Conservation (phyloP, 2,797 vertebrate genomes). For the Halcyon leucocephala region DNA sequence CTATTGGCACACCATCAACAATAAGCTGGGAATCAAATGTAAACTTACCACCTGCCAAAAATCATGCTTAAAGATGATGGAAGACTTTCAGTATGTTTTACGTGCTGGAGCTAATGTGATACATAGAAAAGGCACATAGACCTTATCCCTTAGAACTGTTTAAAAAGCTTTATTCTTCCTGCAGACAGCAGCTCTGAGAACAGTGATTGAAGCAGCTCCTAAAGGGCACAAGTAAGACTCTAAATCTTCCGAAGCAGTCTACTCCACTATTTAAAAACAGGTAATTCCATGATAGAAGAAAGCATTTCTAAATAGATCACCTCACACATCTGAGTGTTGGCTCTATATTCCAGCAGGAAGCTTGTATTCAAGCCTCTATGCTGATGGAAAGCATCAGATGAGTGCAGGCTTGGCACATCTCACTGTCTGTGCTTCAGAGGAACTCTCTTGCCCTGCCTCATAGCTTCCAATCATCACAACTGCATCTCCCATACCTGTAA, state of each 20-base stretch:
- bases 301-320: background rate
- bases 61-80: background rate
- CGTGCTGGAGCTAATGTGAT: background rate
- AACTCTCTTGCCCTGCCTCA: background rate
- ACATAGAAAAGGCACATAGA: background rate
- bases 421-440: background rate
- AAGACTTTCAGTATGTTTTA: background rate
- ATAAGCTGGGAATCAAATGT: background rate
- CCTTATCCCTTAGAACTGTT: background rate
- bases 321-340: background rate
- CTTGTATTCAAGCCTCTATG: background rate
- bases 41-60: background rate
- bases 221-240: background rate
- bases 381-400: background rate
- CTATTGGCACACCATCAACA: background rate
- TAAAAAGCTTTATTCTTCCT: background rate
- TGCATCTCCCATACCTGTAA: background rate
- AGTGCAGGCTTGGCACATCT: background rate
- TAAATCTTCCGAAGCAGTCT: background rate
- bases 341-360: background rate
- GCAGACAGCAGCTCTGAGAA: background rate
- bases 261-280: background rate
- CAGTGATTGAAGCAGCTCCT: background rate
- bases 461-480: background rate
- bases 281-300: background rate